Evolutionary conservation across 2,797 vertebrate species (phyloP), one percentile per base, ranked within the genome.

Genomic region (Sebastes melanostomus): DNA sequence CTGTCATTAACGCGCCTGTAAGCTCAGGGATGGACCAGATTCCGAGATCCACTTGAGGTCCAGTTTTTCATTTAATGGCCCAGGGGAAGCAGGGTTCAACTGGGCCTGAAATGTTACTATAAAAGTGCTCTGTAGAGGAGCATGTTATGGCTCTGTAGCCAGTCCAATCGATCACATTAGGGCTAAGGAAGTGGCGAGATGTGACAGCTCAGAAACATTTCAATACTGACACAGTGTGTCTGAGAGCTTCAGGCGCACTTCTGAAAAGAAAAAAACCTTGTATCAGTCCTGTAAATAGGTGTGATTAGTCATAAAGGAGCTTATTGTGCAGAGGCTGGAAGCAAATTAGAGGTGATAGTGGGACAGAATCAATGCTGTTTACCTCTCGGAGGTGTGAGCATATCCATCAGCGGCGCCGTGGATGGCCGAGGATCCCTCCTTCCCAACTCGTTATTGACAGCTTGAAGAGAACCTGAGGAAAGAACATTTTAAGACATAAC

Each of bases 301-400:
- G 95, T 95, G 96, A 96, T 95, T 96, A 96, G 94, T 94, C 54
- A 88, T 95, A 95, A 95, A 93, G 92, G 84, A 90, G 89, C 84
- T 91, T 87, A 93, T 93, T 95, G 94, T 92, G 93, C 91, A 92
- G 90, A 90, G 85, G 80, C 93, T 94, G 90, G 93, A 94, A 94
- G 94, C 94, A 92, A 95, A 96, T 96, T 93, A 94, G 93, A 96
- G 93, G 94, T 90, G 93, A 96, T 94, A 92, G 95, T 94, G 93
- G 95, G 94, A 94, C 91, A 91, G 86, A 87, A 96, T 97, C 96
- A 90, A 97, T 98, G 96, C 93, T 94, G 94, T 96, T 97, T 97
- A 96, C 95, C 94, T 95, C 2, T 94, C 82, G 78, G 92, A 96
- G 95, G 96, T 94, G 95, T 92, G 94, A 97, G 94, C 95, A 83